phyloP scores from a whole-genome alignment of 2,888 invertebrate species.

The Machimus rusticus region DNA sequence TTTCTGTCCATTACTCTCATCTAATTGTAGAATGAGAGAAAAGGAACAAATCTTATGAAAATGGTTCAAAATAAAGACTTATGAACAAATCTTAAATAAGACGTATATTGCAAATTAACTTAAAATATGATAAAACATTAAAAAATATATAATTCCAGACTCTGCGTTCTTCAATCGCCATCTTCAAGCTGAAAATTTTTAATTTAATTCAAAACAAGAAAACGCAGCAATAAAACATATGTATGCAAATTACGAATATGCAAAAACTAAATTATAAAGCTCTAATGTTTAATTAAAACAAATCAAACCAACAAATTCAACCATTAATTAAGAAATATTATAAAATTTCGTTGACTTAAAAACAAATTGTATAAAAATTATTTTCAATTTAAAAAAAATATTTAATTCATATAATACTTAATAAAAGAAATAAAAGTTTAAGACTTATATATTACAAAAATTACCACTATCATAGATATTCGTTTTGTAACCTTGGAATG shows the following conservation, averaged over 20 bases:
- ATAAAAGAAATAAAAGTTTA: neutral
- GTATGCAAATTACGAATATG: neutral
- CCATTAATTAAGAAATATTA: neutral
- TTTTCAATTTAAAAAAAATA: neutral
- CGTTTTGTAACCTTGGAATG: neutral
- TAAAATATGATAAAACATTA: neutral
- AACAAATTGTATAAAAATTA: neutral
- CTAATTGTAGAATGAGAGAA: conserved; percentile 33
- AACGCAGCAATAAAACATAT: neutral
- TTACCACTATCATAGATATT: neutral
- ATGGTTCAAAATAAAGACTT: neutral
- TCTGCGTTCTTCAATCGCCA: neutral
- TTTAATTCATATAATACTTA: neutral
- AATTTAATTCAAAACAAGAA: neutral
- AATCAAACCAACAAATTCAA: neutral
- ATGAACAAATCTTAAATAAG: neutral
- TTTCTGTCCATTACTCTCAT: conserved; percentile 42
- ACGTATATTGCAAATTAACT: neutral
- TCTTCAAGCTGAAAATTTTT: neutral
- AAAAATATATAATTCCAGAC: neutral
- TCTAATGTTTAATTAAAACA: neutral
- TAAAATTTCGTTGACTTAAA: neutral
- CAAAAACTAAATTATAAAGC: neutral
- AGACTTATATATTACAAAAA: neutral
- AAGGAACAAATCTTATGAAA: neutral